Evolutionary conservation across 2,113 vertebrate species (phyloP), one percentile per base, ranked within the genome.

Genomic region (Suricata suricatta): DNA sequence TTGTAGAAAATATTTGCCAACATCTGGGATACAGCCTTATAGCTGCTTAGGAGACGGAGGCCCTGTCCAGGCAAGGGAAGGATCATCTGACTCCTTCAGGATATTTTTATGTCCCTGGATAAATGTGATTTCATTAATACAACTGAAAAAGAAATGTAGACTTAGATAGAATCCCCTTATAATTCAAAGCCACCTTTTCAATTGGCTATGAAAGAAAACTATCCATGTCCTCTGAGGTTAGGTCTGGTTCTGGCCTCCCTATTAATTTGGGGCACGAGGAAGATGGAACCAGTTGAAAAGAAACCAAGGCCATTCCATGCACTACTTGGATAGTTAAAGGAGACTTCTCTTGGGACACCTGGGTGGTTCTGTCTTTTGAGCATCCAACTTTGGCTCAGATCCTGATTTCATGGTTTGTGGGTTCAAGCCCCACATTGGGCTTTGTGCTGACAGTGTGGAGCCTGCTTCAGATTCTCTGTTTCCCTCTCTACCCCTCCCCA

Each of bases 51-150:
- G 33, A 95, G 85, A 96, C 47, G 77, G 87, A 76, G 33, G 82
- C 27, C 68, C 38, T 94, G 64, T 94, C 29, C 27, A 63, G 29
- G 68, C n/a, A 83, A 54, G 41, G 27, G 47, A 94, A 97, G 44
- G 50, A 89, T 95, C 25, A 63, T 35, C 60, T 91, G 41, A 86
- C 74, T 88, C 52, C 84, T 96, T 94, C 47, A 64, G 47, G 60
- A 44, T 93, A 60, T 93, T 88, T 83, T 91, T 69, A 79, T 83
- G 31, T 29, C 60, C n/a, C 23, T 84, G 31, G 15, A 89, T 64
- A 64, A 94, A 74, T 95, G 77, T 80, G 47, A 93, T 86, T 93
- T 93, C 80, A 69, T 92, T 90, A 93, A 89, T 87, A 90, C n/a
- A 88, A 50, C 29, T 81, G 44, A 64, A 87, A 87, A 93, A 96